Conservation (phyloP, 2,888 invertebrate genomes). For the Mesoligia furuncula region DNA sequence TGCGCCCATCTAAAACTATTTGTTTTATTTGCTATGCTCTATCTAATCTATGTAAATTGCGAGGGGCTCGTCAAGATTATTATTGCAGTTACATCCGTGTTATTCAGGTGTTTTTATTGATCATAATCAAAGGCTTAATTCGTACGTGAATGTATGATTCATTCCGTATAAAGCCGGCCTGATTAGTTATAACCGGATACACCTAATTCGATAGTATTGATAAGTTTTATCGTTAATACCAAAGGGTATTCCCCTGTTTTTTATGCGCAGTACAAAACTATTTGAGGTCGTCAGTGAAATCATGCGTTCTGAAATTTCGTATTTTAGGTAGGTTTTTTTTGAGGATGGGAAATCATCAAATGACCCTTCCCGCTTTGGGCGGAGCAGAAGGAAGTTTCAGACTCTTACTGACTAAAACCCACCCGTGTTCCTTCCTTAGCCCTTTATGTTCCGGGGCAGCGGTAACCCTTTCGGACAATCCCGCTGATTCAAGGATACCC, state of each 20-base stretch:
- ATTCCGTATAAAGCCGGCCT: background rate
- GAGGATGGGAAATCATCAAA: too few species aligned
- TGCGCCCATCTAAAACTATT: too few species aligned
- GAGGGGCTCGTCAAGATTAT: constrained; percentile 11
- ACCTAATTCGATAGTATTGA: background rate
- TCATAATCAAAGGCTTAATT: constrained; percentile 20
- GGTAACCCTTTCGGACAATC: too few species aligned
- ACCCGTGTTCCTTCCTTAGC: too few species aligned
- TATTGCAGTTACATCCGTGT: background rate
- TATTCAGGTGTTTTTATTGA: constrained; percentile 3
- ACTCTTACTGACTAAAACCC: too few species aligned
- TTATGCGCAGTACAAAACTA: background rate
- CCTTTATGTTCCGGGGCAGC: too few species aligned
- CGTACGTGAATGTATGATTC: constrained; percentile 15
- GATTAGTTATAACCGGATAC: constrained; percentile 13
- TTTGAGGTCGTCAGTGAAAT: background rate
- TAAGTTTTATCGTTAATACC: background rate
- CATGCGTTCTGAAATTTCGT: background rate
- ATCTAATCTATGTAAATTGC: constrained; percentile 22
- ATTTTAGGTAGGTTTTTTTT: background rate
- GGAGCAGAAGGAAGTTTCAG: too few species aligned
- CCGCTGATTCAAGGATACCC: too few species aligned
- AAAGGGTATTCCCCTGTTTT: background rate
- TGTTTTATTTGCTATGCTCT: too few species aligned
- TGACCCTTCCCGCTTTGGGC: too few species aligned